Base-by-base conservation (phyloP, 2,888 invertebrate species). In the Mesorhabditis belari region DNA sequence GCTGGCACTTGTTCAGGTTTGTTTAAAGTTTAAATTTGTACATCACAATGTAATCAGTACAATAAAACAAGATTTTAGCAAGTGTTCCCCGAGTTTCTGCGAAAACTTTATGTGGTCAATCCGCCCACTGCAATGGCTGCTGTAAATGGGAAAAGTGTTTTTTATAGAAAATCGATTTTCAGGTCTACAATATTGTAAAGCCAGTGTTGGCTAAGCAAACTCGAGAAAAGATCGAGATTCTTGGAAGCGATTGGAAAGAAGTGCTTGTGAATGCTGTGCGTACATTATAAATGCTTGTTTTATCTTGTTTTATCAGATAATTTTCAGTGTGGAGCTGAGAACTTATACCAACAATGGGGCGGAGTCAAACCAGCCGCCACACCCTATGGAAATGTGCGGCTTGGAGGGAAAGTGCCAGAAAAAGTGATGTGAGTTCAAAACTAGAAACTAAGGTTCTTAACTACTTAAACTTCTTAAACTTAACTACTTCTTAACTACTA, bases 381-480 rank as follows among this genome's bases (percentile, higher is more conserved):
- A 49, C 62, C 66, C 9, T 62, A 57, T 23, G 77, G 76, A 9
- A 67, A 67, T 23, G 58, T 77, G 28, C 65, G 77, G 12, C 67
- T 76, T 66, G 77, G 77, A 25, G 73, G 72, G 51, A 73, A 73
- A 52, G 69, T 66, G 23, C 71, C 71, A 3, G 69, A 71, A 50
- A 64, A 60, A 27, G 49, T 71, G 12, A 65, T 6, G 3, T 17
- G 1, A 5, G 23, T n/a, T n/a, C n/a, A n/a, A n/a, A n/a, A n/a
- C n/a, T n/a, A n/a, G n/a, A n/a, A n/a, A n/a, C n/a, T n/a, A n/a
- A n/a, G n/a, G n/a, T n/a, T n/a, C n/a, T n/a, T n/a, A n/a, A n/a
- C n/a, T n/a, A n/a, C n/a, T n/a, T n/a, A n/a, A n/a, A n/a, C n/a
- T n/a, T n/a, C n/a, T n/a, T n/a, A n/a, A n/a, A n/a, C n/a, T n/a